These are phyloP conservation scores for Otis tarda DNA, from an alignment of 2,113 vertebrate genomes.

Conservation along the genomic window DNA sequence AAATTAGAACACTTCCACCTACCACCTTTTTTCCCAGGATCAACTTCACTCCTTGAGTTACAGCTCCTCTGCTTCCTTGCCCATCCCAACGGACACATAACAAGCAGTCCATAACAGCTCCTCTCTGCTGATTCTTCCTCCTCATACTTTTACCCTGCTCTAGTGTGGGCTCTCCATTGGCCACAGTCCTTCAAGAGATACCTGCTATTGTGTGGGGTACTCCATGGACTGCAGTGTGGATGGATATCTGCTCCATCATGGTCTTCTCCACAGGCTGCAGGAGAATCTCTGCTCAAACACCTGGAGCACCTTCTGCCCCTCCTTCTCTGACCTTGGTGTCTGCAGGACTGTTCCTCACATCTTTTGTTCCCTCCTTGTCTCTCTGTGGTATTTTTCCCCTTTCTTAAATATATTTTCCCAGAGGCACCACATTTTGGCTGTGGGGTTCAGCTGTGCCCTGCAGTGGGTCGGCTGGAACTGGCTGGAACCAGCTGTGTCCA, in stretches of 20 bases:
- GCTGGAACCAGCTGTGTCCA: rapidly evolving
- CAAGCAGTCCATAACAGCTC: background rate
- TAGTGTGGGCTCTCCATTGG: rapidly evolving
- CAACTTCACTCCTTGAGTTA: background rate
- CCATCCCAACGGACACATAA: background rate
- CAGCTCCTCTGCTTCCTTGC: background rate
- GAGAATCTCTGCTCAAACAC: background rate
- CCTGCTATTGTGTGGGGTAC: background rate
- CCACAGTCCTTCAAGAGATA: background rate
- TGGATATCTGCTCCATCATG: background rate
- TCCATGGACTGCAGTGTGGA: background rate
- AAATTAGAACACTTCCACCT: background rate
- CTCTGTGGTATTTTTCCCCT: background rate
- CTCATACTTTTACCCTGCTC: background rate
- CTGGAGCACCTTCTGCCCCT: background rate
- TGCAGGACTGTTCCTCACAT: background rate
- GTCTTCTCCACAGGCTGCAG: background rate
- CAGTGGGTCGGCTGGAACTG: rapidly evolving
- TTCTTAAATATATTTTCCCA: background rate
- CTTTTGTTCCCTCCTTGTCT: background rate
- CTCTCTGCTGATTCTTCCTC: background rate
- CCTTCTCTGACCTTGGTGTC: background rate
- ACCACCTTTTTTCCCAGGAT: background rate
- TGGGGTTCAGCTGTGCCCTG: rapidly evolving
- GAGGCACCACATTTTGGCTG: background rate